Base-by-base conservation (phyloP, 2,113 vertebrate genomes). In the Dipodomys spectabilis region DNA sequence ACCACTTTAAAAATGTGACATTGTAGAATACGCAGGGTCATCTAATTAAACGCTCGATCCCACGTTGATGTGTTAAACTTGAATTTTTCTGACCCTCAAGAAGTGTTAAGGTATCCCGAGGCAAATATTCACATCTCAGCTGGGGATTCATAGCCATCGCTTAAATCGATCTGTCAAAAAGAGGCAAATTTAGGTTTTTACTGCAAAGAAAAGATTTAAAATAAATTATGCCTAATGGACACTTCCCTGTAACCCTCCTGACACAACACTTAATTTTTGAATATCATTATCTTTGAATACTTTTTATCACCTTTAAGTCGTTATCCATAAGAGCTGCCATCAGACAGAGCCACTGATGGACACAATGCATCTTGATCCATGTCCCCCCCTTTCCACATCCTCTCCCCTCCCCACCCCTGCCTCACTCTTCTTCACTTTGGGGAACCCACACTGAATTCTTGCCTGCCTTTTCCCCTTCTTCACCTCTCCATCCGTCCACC, bases 221-320 rank as follows among this genome's bases (percentile, higher is more conserved):
- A 32, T 74, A 86, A 91, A 74, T 92, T 83, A 49, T 90, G 79
- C 39, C 77, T 79, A 91, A 74, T 90, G 84, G 49, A 44, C 62
- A 95, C 93, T 92, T 92, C 92, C 94, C 82, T 69, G 74, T 39
- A 82, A 30, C 71, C 88, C 68, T 86, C 80, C 13, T 94, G 72
- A 45, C 30, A 67, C 19, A 64, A 80, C 35, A 35, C 35, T 35
- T 16, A 83, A 35, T 2, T 35, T 35, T 35, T 35, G 35, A 35
- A 35, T 35, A 35, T 35, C 35, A 35, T 35, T 35, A 35, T 3
- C 35, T 35, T 35, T 35, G 35, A 35, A 35, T 35, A 35, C 35
- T 35, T 35, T 35, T 35, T 35, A 35, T 35, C 35, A 49, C 45
- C 45, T 57, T 57, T 57, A 57, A 57, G 53, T 16, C 9, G 53